Base-by-base conservation (phyloP, 2,113 vertebrate species). In the Pluvialis apricaria region DNA sequence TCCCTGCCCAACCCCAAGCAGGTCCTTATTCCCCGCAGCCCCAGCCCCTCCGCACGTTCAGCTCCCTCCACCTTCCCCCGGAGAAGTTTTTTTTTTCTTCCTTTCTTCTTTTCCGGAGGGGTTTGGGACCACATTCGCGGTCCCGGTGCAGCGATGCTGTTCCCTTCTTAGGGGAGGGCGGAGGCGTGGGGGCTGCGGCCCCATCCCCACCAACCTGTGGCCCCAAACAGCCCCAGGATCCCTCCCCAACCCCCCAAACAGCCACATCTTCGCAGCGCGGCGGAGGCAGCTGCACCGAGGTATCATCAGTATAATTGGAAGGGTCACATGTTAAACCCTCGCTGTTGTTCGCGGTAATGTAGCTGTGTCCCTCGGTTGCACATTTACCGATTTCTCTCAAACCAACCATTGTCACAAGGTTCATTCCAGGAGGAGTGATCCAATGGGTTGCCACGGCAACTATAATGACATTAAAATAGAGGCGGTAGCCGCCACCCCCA, bases 301-400 rank as follows among this genome's bases (percentile, higher is more conserved):
- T 86, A 88, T 97, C 97, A 88, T 96, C 94, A 73, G 92, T 68
- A 73, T 97, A 96, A 98, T 97, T 97, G 97, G 88, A 96, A 93
- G 94, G 97, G 98, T 98, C 98, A 98, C 96, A 97, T 97, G 97
- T 98, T 98, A 98, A 98, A 97, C 95, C 97, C 95, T 95, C 77
- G 88, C 96, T 92, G 95, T 97, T 97, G 94, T 97, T 97, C 85
- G 96, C 90, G 85, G 97, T 97, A 96, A 98, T 97, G 96, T 97
- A 96, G 96, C 95, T 91, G 91, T 60, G 95, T 97, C 97, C 95
- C 96, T 95, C 96, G 62, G 95, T 93, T 97, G 89, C 96, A 92
- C 93, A 96, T 97, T 97, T 95, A 95, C 96, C 83, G 94, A 97
- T 97, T 97, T 97, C 95, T 90, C 95, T 94, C 94, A 86, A 94